Conservation (phyloP, 2,888 invertebrate genomes). For the Polietes domitor region DNA sequence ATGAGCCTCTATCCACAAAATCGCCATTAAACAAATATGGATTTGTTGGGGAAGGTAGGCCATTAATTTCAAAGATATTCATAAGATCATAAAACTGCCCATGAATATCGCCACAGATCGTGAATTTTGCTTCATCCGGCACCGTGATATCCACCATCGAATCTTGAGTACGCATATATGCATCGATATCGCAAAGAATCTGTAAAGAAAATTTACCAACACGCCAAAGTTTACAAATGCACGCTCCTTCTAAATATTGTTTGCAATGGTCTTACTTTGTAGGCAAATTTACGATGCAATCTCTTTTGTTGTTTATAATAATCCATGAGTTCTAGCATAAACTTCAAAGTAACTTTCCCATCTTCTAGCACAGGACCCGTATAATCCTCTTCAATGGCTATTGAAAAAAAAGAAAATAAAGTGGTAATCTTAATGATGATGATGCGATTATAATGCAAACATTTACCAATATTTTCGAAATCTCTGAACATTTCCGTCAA, state of each 20-base stretch:
- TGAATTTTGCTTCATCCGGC: conserved; percentile 94
- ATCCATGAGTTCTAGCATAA: conserved; percentile 94
- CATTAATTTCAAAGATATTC: conserved; percentile 98
- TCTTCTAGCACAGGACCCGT: conserved; percentile 93
- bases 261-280: conserved; percentile 85
- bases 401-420: conserved; percentile 43
- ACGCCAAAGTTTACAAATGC: conserved; percentile 2
- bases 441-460: conserved; percentile 30
- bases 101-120: conserved; percentile 99
- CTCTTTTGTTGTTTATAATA: conserved; percentile 95
- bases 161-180: conserved; percentile 91
- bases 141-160: conserved; percentile 95
- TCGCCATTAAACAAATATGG: conserved; percentile 99
- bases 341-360: conserved; percentile 93
- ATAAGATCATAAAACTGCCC: conserved; percentile 99
- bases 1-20: conserved; percentile 99
- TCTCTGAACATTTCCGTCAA: conserved; percentile 92
- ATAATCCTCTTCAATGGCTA: conserved; percentile 97
- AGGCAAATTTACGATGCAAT: conserved; percentile 98
- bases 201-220: conserved; percentile 81
- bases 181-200: conserved; percentile 95
- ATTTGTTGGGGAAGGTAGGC: conserved; percentile 95
- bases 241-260: background rate
- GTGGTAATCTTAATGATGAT: too few species aligned
- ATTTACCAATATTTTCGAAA: conserved; percentile 92